Conservation (phyloP, 30 jellyfish, hydroid and myxozoan genomes). For the Aurelia aurita region DNA sequence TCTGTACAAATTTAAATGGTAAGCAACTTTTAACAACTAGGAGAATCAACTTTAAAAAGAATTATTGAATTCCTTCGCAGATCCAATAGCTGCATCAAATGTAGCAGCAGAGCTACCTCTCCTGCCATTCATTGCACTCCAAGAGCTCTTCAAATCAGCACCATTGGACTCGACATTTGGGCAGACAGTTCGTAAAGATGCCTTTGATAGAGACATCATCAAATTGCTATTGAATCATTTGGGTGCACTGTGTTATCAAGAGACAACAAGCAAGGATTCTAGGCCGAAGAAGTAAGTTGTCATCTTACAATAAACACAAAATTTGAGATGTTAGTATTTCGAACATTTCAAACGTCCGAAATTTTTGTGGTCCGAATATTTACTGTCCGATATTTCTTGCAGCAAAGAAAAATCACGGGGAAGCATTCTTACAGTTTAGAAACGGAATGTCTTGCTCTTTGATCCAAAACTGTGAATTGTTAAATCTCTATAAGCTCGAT, state of each 20-base stretch:
- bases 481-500: too few species aligned
- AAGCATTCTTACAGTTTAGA: too few species aligned
- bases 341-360: too few species aligned
- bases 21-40: too few species aligned
- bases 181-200: slow-evolving; percentile 67
- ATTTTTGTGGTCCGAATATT: too few species aligned
- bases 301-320: background rate
- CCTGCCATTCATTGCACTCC: slow-evolving; percentile 76
- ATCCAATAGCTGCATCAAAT: slow-evolving; percentile 50
- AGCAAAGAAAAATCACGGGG: too few species aligned
- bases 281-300: slow-evolving; percentile 52
- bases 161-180: slow-evolving; percentile 51
- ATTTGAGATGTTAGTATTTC: too few species aligned
- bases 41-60: too few species aligned
- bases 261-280: slow-evolving; percentile 39
- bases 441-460: too few species aligned
- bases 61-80: slow-evolving; percentile 17
- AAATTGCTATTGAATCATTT: slow-evolving; percentile 62
- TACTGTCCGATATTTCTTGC: too few species aligned
- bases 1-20: too few species aligned
- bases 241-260: slow-evolving; percentile 60
- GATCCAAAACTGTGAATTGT: too few species aligned
- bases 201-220: slow-evolving; percentile 74
- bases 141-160: slow-evolving; percentile 57
- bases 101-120: slow-evolving; percentile 76